Evolutionary conservation across 2,113 vertebrate genomes (phyloP), one percentile per base, ranked within the genome.

Genomic region (Blennius ocellaris): DNA sequence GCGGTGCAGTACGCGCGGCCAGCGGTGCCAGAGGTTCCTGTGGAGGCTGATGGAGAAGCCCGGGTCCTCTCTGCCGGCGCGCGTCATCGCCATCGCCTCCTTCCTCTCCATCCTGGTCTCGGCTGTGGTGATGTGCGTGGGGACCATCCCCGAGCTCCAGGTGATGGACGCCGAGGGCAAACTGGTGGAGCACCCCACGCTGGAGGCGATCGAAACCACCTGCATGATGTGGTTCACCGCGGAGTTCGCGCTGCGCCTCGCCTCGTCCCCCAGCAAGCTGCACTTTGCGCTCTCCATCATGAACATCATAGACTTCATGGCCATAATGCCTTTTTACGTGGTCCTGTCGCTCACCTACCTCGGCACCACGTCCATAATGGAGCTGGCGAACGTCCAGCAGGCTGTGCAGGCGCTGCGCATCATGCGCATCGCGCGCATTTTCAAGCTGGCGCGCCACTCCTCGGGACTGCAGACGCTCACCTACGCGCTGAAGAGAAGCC

Each of bases 21-120:
- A 95, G 84, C 95, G 88, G 61, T 96, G 95, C 83, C 95, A 97
- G 90, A 95, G 95, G 86, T 94, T 89, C 58, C 81, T 99, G 57
- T 99, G 97, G 97, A 96, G 94, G 78, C 93, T 99, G 80, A 94
- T 99, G 95, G 98, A 99, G 91, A 98, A 99, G 75, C 98, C 98
- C 0, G 97, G 94, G 44, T 99, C 98, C 0, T 99, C 98, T 0
- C 89, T 93, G 59, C 89, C 95, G 0, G 97, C 98, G 51, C 94
- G 97, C 61, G 86, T 96, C 14, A 90, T 96, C 0, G 96, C 98
- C 9, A 93, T 99, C 48, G 84, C 95, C 0, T 99, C 97, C 36
- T 99, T 99, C 75, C 90, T 98, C 65, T 96, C 96, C 80, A 94
- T 99, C 80, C 90, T 99, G 36, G 84, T 94, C 11, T 99, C 98